Evolutionary conservation across 2,797 vertebrate genomes (phyloP), one percentile per base, ranked within the genome.

Genomic region (Gymnothorax reevesii): DNA sequence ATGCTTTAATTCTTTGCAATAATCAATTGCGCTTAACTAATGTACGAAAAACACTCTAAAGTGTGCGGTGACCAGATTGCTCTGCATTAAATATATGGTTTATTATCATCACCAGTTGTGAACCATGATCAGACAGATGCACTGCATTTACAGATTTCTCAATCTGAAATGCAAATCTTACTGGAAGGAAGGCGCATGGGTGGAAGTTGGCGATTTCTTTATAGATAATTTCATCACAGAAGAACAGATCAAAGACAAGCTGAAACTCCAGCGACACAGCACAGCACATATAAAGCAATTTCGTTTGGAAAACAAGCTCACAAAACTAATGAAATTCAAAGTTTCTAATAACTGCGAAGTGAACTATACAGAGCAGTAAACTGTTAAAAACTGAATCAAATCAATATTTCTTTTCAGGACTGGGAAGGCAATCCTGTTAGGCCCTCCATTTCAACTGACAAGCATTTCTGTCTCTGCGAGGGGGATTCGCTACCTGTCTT

Each of bases 11-110:
- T 91, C 86, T 86, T 42, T 86, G 87, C 90, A 94, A 93, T 95
- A 94, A 92, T 92, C 92, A 91, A 89, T 90, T 93, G 91, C 90
- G 90, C 92, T 91, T 94, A 91, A 92, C 92, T 94, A 95, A 95
- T 93, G 94, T 42, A 42, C 2, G 92, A 95, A 93, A 90, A 93
- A 91, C 87, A 88, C 85, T 84, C 87, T 92, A 87, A 42, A 42
- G 33, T 42, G 33, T 88, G 89, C 82, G 82, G 83, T 52, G 84
- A 93, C 92, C 88, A 90, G 90, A 77, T 77, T 69, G 88, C 82
- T 82, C 90, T 94, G 90, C 93, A 94, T 94, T 91, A 91, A 94
- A 93, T 90, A 92, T 93, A 88, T 86, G n/a, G n/a, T 82, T 88
- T 84, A 88, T 92, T 90, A 84, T 88, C 87, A 88, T 92, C 57